Conservation (phyloP, 2,797 vertebrate genomes). For the Sarcophilus harrisii region DNA sequence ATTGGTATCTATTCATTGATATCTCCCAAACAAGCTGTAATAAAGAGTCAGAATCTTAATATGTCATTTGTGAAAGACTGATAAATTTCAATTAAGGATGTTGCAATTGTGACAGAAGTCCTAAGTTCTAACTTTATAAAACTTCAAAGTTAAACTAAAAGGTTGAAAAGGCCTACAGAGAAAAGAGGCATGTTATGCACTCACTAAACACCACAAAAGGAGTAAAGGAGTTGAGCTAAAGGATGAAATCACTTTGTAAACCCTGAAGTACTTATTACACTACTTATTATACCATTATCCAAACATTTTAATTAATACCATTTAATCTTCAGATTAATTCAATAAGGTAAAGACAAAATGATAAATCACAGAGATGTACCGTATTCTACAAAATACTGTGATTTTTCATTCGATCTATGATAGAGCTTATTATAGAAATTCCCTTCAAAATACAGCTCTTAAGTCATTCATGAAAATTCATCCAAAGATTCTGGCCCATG, state of each 20-base stretch:
- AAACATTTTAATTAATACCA: constrained; percentile 50
- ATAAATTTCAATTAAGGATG: not conserved
- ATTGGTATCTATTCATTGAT: not conserved
- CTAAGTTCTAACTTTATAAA: constrained; percentile 31
- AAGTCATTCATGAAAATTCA: no score
- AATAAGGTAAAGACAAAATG: not conserved
- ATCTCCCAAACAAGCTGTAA: not conserved
- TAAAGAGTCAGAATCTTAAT: not conserved
- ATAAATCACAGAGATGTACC: not conserved
- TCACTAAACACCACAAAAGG: not conserved
- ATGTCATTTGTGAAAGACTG: not conserved
- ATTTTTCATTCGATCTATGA: not conserved
- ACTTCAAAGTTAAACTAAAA: constrained; percentile 24
- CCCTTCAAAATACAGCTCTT: not conserved
- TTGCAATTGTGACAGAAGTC: constrained; percentile 32
- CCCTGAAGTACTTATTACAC: constrained; percentile 7
- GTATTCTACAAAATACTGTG: not conserved
- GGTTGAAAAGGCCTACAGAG: not conserved
- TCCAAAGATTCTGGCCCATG: no score
- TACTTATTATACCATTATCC: not conserved
- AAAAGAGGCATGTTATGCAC: not conserved
- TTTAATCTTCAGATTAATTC: constrained; percentile 15
- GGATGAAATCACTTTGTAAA: constrained; percentile 3
- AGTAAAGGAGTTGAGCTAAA: constrained; percentile 1
- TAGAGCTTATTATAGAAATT: not conserved